A percentile compares a stretch with the other conserved stretches of the same genome.
Evolutionary conservation across 2,797 vertebrate genomes (phyloP).

Genomic region (Pygocentrus nattereri): DNA sequence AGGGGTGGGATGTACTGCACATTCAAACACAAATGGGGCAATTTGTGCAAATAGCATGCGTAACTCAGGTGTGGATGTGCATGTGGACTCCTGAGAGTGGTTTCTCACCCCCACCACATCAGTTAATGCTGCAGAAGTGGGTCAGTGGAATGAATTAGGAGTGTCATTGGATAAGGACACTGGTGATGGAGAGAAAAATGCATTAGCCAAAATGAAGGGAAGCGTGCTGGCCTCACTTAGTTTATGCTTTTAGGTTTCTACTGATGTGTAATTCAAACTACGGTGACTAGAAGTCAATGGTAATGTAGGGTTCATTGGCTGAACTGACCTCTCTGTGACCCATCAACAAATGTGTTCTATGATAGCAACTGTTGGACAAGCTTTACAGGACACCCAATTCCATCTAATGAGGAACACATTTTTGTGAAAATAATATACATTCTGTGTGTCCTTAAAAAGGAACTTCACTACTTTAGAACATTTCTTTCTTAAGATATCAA

Average conservation of each 20-base stretch:
- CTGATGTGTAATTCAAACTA: neutral
- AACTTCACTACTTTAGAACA: too few relatives aligned
- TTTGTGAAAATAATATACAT: too few relatives aligned
- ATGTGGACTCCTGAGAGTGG: constrained; percentile 59
- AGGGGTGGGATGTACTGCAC: constrained; percentile 68
- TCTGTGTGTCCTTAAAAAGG: neutral
- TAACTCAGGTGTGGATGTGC: constrained; percentile 69
- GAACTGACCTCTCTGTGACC: neutral
- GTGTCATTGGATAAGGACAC: constrained; percentile 75
- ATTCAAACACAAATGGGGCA: constrained; percentile 78
- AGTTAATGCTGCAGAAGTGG: constrained; percentile 62
- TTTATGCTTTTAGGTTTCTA: neutral
- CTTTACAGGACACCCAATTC: neutral
- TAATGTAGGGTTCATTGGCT: neutral
- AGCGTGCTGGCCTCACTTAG: neutral
- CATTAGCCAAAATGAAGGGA: constrained; percentile 13
- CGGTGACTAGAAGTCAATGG: neutral
- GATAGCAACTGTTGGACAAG: neutral
- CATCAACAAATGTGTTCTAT: neutral
- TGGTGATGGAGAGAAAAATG: constrained; percentile 43
- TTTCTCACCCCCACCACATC: constrained; percentile 69
- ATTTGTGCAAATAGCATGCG: constrained; percentile 77
- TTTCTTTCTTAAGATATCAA: too few relatives aligned
- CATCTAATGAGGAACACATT: neutral
- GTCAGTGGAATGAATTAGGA: constrained; percentile 66